These are phyloP conservation scores for Clusia tigrina DNA, from an alignment of 2,888 invertebrate genomes.

Conservation along the genomic window DNA sequence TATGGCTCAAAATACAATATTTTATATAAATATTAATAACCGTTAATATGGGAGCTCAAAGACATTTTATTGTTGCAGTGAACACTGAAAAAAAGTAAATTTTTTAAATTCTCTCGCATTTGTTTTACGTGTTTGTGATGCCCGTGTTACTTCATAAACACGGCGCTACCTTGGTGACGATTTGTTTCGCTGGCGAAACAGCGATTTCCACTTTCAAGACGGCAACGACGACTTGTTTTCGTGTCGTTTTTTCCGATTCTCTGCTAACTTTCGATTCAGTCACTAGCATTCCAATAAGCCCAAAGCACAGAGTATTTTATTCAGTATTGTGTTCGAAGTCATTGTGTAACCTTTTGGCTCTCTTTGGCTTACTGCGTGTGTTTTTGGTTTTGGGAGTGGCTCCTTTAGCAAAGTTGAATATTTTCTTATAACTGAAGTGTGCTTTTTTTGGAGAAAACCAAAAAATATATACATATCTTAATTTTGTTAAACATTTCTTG, in stretches of 20 bases:
- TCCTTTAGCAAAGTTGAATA: conserved; percentile 38
- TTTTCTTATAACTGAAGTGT: too few species aligned
- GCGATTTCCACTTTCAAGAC: conserved; percentile 4
- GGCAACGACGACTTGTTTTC: conserved; percentile 14
- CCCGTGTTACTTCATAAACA: neutral
- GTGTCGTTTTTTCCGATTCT: conserved; percentile 2
- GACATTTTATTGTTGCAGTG: neutral
- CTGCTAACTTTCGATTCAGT: neutral
- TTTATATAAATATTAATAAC: neutral
- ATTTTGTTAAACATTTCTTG: too few species aligned
- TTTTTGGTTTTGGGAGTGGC: conserved; percentile 51
- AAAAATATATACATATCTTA: too few species aligned
- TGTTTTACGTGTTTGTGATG: neutral
- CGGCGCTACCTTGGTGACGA: conserved; percentile 24
- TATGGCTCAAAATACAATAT: too few species aligned
- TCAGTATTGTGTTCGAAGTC: conserved; percentile 19
- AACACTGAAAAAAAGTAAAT: neutral
- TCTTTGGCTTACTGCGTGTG: conserved; percentile 15
- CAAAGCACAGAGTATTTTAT: too few species aligned
- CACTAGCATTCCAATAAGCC: conserved; percentile 7
- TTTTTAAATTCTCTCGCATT: neutral
- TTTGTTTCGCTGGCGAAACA: conserved; percentile 17
- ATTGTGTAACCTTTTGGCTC: conserved; percentile 31
- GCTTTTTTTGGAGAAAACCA: too few species aligned
- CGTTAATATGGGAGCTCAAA: neutral